Percentiles rank a stretch among this genome's conserved stretches.
phyloP scores from a whole-genome alignment of 2,113 vertebrate species.

The Oreochromis niloticus region DNA sequence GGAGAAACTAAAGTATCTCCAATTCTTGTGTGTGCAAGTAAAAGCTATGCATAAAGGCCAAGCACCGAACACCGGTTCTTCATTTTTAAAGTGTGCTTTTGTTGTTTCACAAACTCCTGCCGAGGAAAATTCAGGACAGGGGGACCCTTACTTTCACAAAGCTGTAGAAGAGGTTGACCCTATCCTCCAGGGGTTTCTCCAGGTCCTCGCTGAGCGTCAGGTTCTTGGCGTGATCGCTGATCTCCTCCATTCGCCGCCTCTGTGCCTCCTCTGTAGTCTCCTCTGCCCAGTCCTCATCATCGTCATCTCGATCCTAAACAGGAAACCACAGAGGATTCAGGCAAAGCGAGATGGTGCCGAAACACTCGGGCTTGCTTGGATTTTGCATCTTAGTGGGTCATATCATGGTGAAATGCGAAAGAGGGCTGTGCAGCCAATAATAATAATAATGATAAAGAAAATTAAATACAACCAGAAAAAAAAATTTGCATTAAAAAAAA shows the following conservation, averaged over 20 bases:
- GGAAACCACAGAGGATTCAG: not conserved
- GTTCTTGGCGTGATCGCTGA: constrained; percentile 93
- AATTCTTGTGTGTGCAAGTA: not conserved
- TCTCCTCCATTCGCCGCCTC: constrained; percentile 94
- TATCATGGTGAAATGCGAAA: accelerated
- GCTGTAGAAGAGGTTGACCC: constrained; percentile 94
- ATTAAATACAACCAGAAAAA: not conserved
- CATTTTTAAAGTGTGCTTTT: not conserved
- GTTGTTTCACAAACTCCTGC: not conserved
- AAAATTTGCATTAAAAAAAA: accelerated
- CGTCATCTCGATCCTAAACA: constrained; percentile 81
- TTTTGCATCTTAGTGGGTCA: not conserved
- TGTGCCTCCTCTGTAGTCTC: constrained; percentile 97
- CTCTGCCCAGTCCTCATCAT: constrained; percentile 97
- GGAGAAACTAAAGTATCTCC: not conserved
- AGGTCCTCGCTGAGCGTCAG: constrained; percentile 93
- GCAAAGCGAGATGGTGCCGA: not conserved
- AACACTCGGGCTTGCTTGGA: not conserved
- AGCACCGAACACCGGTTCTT: not conserved
- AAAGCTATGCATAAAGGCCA: not conserved
- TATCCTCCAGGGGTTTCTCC: constrained; percentile 88
- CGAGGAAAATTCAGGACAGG: not conserved
- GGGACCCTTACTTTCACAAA: constrained; percentile 85
- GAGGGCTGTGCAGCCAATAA: not conserved
- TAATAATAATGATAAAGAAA: accelerated